Base-by-base conservation (phyloP, 2,888 invertebrate species). In the Hetaerina titia region DNA sequence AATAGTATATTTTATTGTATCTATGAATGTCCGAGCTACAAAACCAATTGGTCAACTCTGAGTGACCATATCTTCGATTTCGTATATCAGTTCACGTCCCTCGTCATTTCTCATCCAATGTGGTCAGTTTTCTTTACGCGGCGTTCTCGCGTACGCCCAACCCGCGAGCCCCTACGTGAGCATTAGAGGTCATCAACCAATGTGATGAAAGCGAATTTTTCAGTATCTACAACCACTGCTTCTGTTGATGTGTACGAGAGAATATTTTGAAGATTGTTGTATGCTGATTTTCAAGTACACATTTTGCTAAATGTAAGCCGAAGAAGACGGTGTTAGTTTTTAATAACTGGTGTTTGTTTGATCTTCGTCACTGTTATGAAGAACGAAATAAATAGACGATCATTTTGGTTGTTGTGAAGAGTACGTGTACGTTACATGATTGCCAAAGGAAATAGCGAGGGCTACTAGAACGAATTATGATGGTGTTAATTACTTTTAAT, bases 161-260 rank as follows among this genome's bases (percentile, higher is more conserved):
- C 63, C 63, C 64, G 90, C 63, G 45, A 63, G 90, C 90, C 90
- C 90, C 90, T 90, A 64, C 63, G 90, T 63, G 90, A 90, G 90
- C 90, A 45, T 90, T 90, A 31, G 4, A 31, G 45, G 31, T 63
- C 25, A 63, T 90, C 63, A 90, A 63, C 90, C 90, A 90, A 90
- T 90, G 90, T 90, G 90, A 64, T 25, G 31, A 17, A 63, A 90
- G 90, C 60, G 63, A 90, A 25, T 31, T 90, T 31, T 17, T 45
- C 90, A 90, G 63, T 63, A 31, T 45, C 90, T 9, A 25, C 13
- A 57, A 45, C 63, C 64, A 64, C 90, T 63, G 64, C 90, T 31
- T 63, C 90, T 63, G 25, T 90, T 64, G 90, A 90, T 90, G 90
- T 90, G 63, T 9, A 22, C 19, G 63, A 31, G 63, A 63, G 63